These are phyloP conservation scores for Urocitellus parryii DNA, from an alignment of 2,113 vertebrate species.

Conservation along the genomic window DNA sequence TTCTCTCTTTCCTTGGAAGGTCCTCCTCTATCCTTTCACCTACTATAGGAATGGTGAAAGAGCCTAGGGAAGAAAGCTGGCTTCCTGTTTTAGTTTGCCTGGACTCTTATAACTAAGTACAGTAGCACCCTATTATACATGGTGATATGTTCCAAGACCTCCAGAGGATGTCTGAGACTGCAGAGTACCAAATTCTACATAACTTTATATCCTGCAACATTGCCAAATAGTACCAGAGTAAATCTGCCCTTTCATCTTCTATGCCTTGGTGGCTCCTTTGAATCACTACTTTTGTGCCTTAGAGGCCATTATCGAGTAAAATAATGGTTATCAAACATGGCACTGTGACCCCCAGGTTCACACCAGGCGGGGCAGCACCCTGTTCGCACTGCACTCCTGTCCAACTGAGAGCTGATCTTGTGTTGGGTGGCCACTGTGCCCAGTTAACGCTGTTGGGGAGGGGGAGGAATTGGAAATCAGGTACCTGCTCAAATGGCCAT, in stretches of 20 bases:
- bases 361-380: too few species aligned
- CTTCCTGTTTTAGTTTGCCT: not conserved
- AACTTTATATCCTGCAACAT: too few species aligned
- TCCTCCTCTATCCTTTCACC: not conserved
- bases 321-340: not conserved
- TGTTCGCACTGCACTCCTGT: too few species aligned
- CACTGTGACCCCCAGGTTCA: too few species aligned
- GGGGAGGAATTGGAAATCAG: too few species aligned
- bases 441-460: too few species aligned
- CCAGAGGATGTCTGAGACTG: too few species aligned
- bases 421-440: too few species aligned
- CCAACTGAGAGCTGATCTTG: too few species aligned
- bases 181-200: not conserved
- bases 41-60: not conserved
- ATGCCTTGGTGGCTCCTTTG: not conserved
- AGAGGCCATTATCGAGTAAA: not conserved
- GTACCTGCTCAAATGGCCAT: too few species aligned
- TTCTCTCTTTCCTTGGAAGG: not conserved
- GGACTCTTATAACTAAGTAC: not conserved
- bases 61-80: not conserved
- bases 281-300: not conserved
- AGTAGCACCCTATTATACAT: not conserved
- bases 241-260: not conserved
- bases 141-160: not conserved
- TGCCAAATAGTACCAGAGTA: not conserved